Conservation (phyloP, 2,113 vertebrate genomes). For the Saccopteryx leptura region DNA sequence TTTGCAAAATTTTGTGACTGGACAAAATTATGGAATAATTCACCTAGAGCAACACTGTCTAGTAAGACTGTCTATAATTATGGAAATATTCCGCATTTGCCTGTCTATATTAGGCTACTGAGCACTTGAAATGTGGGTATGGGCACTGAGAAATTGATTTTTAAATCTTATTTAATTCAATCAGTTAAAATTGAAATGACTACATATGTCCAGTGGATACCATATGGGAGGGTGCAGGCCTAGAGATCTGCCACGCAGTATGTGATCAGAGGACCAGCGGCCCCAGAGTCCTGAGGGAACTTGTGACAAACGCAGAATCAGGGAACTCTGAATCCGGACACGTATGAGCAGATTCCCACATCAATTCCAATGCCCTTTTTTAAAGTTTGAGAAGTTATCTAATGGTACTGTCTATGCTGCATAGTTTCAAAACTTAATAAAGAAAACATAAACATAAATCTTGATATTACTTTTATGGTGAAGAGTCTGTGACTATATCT, state of each 20-base stretch:
- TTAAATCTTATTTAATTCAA: background rate
- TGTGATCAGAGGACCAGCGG: background rate
- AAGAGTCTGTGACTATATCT: background rate
- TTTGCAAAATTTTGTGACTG: background rate
- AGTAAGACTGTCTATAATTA: background rate
- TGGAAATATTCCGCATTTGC: background rate
- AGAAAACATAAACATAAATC: slow-evolving; percentile 18
- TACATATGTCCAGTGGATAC: background rate
- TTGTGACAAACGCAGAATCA: background rate
- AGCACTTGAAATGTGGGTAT: background rate
- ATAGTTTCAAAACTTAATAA: background rate
- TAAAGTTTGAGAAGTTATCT: background rate
- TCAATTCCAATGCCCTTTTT: background rate
- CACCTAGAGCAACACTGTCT: background rate
- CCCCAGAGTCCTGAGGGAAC: background rate
- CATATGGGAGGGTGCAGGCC: accelerated
- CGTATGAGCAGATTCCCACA: background rate
- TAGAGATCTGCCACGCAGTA: background rate
- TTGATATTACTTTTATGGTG: background rate
- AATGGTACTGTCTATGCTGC: background rate
- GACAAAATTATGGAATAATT: background rate
- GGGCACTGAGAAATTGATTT: background rate
- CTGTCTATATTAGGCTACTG: background rate
- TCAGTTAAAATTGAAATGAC: background rate
- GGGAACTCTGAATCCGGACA: background rate